Evolutionary conservation across 2,888 invertebrate genomes (phyloP).

Genomic region (Lycaena phlaeas): DNA sequence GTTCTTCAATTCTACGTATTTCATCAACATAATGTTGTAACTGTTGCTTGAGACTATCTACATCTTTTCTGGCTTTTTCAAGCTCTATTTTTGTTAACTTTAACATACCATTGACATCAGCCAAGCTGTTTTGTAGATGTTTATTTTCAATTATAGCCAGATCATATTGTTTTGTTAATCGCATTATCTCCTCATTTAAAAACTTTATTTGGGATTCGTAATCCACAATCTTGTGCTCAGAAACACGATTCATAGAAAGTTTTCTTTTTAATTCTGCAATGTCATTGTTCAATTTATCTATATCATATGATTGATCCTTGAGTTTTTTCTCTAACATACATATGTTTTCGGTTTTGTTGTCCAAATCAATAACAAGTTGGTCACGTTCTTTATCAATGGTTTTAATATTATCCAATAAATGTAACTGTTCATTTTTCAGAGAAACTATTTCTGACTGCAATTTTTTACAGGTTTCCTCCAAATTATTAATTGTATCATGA

Average conservation of each 20-base stretch:
- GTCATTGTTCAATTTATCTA: slow-evolving; percentile 67
- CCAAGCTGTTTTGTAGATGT: slow-evolving; percentile 81
- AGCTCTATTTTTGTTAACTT: slow-evolving; percentile 77
- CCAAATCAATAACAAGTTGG: slow-evolving; percentile 75
- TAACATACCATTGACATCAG: slow-evolving; percentile 75
- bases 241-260: slow-evolving; percentile 48
- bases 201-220: slow-evolving; percentile 69
- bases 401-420: slow-evolving; percentile 75
- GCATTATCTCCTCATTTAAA: slow-evolving; percentile 73
- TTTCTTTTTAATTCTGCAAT: slow-evolving; percentile 72
- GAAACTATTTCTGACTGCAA: slow-evolving; percentile 74
- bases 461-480: slow-evolving; percentile 74
- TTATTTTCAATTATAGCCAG: slow-evolving; percentile 78
- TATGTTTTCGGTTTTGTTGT: slow-evolving; percentile 80
- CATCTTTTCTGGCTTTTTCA: slow-evolving; percentile 79
- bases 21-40: slow-evolving; percentile 87
- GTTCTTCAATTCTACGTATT: slow-evolving; percentile 84
- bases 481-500: slow-evolving; percentile 67
- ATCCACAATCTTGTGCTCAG: slow-evolving; percentile 63
- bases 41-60: slow-evolving; percentile 81
- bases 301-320: slow-evolving; percentile 70
- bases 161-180: slow-evolving; percentile 70
- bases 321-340: slow-evolving; percentile 77
- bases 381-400: slow-evolving; percentile 83
- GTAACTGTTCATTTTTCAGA: slow-evolving; percentile 76